phyloP scores from a whole-genome alignment of 2,113 vertebrate species.

The Chaetorhynchus papuensis region DNA sequence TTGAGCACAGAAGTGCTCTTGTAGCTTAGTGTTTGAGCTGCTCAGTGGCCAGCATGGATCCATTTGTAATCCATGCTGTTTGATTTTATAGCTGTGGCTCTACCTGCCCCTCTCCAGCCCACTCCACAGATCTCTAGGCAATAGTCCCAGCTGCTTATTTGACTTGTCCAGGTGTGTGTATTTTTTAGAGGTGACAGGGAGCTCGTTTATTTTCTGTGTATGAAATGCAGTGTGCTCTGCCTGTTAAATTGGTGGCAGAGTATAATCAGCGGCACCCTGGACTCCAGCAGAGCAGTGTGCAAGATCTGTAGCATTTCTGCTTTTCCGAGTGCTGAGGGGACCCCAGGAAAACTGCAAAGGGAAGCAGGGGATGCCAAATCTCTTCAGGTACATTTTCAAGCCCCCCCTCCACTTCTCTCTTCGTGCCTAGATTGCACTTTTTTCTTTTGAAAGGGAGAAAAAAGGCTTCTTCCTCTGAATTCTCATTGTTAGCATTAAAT shows the following conservation, averaged over 20 bases:
- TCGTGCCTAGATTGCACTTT: not conserved
- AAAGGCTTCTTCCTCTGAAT: not conserved
- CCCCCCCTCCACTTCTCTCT: not conserved
- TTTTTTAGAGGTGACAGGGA: not conserved
- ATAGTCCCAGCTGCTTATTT: constrained; percentile 8
- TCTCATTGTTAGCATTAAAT: not conserved
- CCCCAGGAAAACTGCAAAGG: not conserved
- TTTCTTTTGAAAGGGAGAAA: not conserved
- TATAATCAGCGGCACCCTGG: not conserved
- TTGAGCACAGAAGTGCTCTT: constrained; percentile 19
- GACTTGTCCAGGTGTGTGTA: not conserved
- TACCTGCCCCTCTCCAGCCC: not conserved
- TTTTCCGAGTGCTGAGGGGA: not conserved
- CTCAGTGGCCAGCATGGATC: not conserved
- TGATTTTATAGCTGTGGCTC: constrained; percentile 7
- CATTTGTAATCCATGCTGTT: not conserved
- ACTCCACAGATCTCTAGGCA: not conserved
- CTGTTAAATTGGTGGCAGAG: not conserved
- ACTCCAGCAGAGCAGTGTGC: not conserved
- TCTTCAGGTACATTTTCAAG: not conserved
- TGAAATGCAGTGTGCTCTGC: not conserved
- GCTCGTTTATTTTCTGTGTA: not conserved
- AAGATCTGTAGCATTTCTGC: not conserved
- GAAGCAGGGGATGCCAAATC: not conserved
- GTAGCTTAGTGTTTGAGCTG: constrained; percentile 22